Conservation (phyloP, 2,888 invertebrate genomes). For the Siphlonurus alternatus region DNA sequence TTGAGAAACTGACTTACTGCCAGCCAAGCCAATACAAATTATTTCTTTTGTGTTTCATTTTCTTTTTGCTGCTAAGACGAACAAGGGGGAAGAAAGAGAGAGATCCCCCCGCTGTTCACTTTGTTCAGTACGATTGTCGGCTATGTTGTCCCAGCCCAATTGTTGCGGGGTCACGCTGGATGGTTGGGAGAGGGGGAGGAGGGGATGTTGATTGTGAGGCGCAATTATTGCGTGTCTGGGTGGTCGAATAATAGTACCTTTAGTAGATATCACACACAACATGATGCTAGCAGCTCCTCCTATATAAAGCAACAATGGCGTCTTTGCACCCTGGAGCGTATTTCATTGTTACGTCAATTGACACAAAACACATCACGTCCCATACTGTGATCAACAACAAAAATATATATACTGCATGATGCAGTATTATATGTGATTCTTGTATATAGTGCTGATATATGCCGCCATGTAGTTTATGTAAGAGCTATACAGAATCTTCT, state of each 20-base stretch:
- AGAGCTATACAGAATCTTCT: too few relatives aligned
- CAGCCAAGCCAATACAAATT: neutral
- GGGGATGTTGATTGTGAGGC: neutral
- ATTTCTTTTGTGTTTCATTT: neutral
- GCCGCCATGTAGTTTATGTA: too few relatives aligned
- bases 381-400: neutral
- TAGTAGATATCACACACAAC: neutral
- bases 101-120: neutral
- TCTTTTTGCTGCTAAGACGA: neutral
- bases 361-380: too few relatives aligned
- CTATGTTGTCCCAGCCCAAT: neutral
- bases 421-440: too few relatives aligned
- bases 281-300: too few relatives aligned
- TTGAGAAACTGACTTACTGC: neutral
- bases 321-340: neutral
- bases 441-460: too few relatives aligned
- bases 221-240: neutral
- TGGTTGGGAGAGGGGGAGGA: too few relatives aligned
- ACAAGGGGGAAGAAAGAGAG: neutral
- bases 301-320: too few relatives aligned
- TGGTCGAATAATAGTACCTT: too few relatives aligned
- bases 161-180: neutral
- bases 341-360: neutral
- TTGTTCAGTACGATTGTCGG: neutral
- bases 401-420: too few relatives aligned